Base-by-base conservation (phyloP, 2,113 vertebrate species). In the Oryctolagus cuniculus region DNA sequence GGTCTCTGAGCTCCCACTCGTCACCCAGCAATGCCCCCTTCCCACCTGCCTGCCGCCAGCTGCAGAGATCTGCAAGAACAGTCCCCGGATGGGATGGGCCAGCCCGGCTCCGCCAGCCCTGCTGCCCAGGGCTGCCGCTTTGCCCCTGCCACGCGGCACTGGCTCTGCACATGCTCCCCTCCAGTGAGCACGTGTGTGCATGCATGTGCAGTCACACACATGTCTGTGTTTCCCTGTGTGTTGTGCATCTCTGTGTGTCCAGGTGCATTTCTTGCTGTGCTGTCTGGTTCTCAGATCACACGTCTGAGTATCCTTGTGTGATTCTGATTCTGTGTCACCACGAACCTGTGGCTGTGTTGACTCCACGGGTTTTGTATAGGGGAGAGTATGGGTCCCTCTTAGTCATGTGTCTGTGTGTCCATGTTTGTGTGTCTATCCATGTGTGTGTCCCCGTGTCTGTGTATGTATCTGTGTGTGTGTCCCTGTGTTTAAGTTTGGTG, bases 151-250 rank as follows among this genome's bases (percentile, higher is more conserved):
- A 63, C 29, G 19, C 44, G 44, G 44, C 44, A 44, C 44, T 34
- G 27, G 22, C 10, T 70, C 53, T 27, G n/a, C 5, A 3, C 0
- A 5, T 17, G 17, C 29, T 44, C 36, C 63, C 74, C 70, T 77
- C 25, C 1, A 31, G 80, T 1, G 21, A 25, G 11, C 0, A 0
- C 1, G 5, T 11, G n/a, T 36, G 11, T 67, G 21, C 29, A 51
- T 25, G 12, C 34, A 1, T 29, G 19, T 74, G 67, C 55, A 44
- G 51, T 16, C 38, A 63, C 51, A 10, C 16, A 86, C 15, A 6
- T 8, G 0, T 27, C 24, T 64, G 22, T 6, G 55, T 4, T 22
- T 55, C 21, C 44, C 70, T 12, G 61, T 78, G 22, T 78, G 19
- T 34, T 13, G 31, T 27, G 17, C 66, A 29, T n/a, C 4, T 75